Base-by-base conservation (phyloP, 2,797 vertebrate genomes). In the Enteromius radiatus region DNA sequence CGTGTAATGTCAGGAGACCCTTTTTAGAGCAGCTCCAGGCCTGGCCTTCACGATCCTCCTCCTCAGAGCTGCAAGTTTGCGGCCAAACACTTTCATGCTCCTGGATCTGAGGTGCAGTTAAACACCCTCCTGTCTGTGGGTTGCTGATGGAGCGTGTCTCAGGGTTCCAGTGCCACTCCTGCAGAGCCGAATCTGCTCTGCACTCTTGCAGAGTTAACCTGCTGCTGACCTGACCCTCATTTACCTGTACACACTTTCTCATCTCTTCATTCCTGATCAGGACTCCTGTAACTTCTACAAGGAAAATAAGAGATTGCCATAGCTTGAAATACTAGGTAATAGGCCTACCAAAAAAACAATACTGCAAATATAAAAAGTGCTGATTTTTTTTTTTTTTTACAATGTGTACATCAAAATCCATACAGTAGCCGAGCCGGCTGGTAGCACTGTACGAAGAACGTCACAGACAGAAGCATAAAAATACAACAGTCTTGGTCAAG, bases 11-110 rank as follows among this genome's bases (percentile, higher is more conserved):
- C 78, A 98, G 84, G 26, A 94, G 95, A 21, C 97, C 96, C 88
- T 93, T 95, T 88, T 91, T 96, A 87, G 95, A 95, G 89, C 96
- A 97, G 69, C 86, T 89, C 97, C 97, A 97, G 0, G 81, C 81
- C 86, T 97, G 97, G 23, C 14, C 91, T 11, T 92, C 89, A 82
- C 74, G 71, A 81, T 85, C 84, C 3, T 82, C 67, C 68, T 93
- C 92, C 52, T 0, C 86, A 19, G 86, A 84, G 36, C 15, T 61
- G 0, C 97, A 98, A 54, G 90, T 70, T 81, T 93, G 92, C 86
- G 96, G 78, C 61, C 88, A 91, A 73, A 96, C 91, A 0, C 88
- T 82, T 33, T 94, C 91, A 1, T 92, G 87, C 36, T 95, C 90
- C 36, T n/a, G 88, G 0, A 4, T 78, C 54, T 84, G 68, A 0